These are phyloP conservation scores for Onychorhynchus coronatus DNA, from an alignment of 2,113 vertebrate species.

Conservation along the genomic window DNA sequence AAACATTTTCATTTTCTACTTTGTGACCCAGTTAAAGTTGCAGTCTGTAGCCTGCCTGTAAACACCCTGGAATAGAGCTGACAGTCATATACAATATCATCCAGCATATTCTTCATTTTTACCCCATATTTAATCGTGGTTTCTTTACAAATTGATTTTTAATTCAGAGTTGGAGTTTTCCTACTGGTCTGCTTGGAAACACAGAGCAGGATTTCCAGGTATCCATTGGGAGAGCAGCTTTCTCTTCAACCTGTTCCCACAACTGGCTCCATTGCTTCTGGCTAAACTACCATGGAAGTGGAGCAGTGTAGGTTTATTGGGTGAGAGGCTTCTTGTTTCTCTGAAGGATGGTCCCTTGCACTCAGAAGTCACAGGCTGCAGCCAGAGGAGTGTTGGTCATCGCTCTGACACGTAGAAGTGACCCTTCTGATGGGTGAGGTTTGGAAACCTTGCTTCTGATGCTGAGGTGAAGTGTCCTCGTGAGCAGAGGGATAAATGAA, in stretches of 20 bases:
- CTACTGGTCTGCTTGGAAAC: background rate
- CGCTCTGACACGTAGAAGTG: background rate
- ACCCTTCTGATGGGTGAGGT: background rate
- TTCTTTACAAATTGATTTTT: background rate
- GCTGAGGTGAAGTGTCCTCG: accelerated
- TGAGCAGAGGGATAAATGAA: background rate
- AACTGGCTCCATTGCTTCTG: background rate
- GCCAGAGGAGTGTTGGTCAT: background rate
- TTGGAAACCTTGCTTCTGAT: background rate
- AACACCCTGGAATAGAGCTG: background rate
- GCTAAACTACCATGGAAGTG: accelerated
- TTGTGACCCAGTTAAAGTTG: background rate
- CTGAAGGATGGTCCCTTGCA: background rate
- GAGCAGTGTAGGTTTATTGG: accelerated
- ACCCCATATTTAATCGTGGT: background rate
- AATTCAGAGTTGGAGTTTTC: background rate
- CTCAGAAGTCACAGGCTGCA: background rate
- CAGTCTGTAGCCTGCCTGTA: background rate
- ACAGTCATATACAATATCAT: background rate
- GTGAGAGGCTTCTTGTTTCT: background rate
- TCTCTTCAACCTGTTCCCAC: background rate
- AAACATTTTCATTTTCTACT: conserved; percentile 3
- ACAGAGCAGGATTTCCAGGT: background rate
- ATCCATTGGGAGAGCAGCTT: background rate
- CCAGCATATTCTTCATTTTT: background rate